These are phyloP conservation scores for Cynopterus sphinx DNA, from an alignment of 2,797 vertebrate genomes.

Conservation along the genomic window DNA sequence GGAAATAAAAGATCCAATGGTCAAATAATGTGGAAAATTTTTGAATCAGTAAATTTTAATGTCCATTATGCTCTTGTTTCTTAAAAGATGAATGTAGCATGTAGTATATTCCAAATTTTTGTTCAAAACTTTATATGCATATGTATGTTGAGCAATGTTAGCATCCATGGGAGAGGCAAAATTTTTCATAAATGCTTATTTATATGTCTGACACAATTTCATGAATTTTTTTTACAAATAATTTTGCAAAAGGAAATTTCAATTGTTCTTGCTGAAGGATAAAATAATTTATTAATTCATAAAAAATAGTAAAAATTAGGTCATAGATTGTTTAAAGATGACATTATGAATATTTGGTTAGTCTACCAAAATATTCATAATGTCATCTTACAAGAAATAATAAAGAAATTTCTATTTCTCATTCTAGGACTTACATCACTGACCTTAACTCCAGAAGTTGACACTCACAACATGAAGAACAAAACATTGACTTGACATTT, in stretches of 20 bases:
- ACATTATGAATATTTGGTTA: background rate
- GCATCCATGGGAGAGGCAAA: rapidly evolving
- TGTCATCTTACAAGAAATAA: background rate
- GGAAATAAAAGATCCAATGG: background rate
- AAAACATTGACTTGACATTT: background rate
- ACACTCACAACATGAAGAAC: background rate
- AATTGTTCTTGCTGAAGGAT: background rate
- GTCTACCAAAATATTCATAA: no score
- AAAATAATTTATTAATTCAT: background rate
- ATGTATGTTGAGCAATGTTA: background rate
- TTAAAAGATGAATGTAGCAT: background rate
- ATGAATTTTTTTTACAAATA: background rate
- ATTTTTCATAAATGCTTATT: background rate
- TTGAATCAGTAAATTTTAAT: background rate
- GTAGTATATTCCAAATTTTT: background rate
- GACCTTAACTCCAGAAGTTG: background rate
- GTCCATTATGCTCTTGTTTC: background rate
- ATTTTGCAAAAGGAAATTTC: background rate
- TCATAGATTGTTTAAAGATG: background rate
- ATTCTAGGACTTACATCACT: background rate
- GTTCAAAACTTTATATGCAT: background rate
- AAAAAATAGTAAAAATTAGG: background rate
- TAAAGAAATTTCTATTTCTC: background rate
- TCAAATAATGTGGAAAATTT: background rate
- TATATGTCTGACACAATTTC: background rate